These are phyloP conservation scores for Mycetomoellerius zeteki DNA, from an alignment of 1,140 invertebrate species.

Conservation along the genomic window DNA sequence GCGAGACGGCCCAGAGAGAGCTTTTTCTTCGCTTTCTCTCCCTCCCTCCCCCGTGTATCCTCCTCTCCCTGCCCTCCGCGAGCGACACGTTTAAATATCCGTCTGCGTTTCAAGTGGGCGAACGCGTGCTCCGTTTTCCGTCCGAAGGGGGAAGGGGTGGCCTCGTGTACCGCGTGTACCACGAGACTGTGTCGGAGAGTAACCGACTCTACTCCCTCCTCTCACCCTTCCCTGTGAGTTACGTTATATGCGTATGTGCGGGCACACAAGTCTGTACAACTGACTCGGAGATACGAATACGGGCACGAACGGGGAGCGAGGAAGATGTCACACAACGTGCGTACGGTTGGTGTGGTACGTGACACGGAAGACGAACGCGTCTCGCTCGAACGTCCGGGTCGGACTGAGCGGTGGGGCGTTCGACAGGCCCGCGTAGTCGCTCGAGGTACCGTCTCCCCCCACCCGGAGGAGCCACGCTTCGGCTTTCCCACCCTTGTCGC, in stretches of 20 bases:
- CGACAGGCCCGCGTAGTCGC: slow-evolving; percentile 72
- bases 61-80: slow-evolving; percentile 50
- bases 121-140: slow-evolving; percentile 35
- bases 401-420: slow-evolving; percentile 80
- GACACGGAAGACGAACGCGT: slow-evolving; percentile 75
- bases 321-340: slow-evolving; percentile 67
- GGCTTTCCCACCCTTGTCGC: slow-evolving; percentile 75
- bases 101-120: background rate
- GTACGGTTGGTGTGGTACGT: slow-evolving; percentile 58
- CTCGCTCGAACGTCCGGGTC: slow-evolving; percentile 84
- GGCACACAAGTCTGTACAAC: background rate
- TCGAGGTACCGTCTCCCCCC: slow-evolving; percentile 80
- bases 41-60: slow-evolving; percentile 55
- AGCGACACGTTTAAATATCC: slow-evolving; percentile 50
- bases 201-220: background rate
- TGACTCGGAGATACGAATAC: slow-evolving; percentile 14
- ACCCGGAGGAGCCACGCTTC: slow-evolving; percentile 81
- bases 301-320: slow-evolving; percentile 14
- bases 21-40: slow-evolving; percentile 76
- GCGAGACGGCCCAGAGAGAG: slow-evolving; percentile 73
- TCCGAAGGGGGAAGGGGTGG: background rate
- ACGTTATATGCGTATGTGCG: background rate
- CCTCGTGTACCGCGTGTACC: slow-evolving; percentile 62
- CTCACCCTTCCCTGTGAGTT: background rate
- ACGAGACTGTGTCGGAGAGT: slow-evolving; percentile 27